These are phyloP conservation scores for Archocentrus centrarchus DNA, from an alignment of 2,113 vertebrate genomes.

Conservation along the genomic window DNA sequence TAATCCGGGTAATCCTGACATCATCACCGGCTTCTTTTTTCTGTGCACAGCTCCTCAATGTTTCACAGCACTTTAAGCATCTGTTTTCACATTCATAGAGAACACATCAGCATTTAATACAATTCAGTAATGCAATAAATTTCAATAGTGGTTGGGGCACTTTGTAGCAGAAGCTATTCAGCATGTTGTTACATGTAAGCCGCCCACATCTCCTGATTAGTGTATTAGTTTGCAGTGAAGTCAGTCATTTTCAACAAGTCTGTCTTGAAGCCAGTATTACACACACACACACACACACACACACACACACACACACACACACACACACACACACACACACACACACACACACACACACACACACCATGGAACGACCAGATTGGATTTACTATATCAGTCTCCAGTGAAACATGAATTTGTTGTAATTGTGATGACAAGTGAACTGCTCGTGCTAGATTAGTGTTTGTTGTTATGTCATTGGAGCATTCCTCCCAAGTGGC, in stretches of 20 bases:
- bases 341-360: neutral
- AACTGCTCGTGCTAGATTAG: constrained; percentile 51
- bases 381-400: constrained; percentile 63
- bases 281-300: no score
- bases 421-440: constrained; percentile 60
- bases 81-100: constrained; percentile 6
- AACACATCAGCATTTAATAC: constrained; percentile 13
- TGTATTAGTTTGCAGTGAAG: neutral
- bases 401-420: constrained; percentile 56
- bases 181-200: neutral
- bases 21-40: neutral
- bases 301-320: neutral
- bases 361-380: constrained; percentile 29
- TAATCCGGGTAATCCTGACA: neutral
- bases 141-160: neutral
- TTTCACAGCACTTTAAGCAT: neutral
- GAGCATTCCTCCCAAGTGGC: constrained; percentile 55
- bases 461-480: constrained; percentile 63
- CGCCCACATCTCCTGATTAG: neutral
- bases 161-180: constrained; percentile 18
- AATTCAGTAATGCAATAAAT: constrained; percentile 10
- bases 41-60: neutral
- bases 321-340: no score
- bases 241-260: constrained; percentile 14
- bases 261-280: constrained; percentile 9